Evolutionary conservation across 2,888 invertebrate species (phyloP).

Genomic region (Augochlorella aurata): DNA sequence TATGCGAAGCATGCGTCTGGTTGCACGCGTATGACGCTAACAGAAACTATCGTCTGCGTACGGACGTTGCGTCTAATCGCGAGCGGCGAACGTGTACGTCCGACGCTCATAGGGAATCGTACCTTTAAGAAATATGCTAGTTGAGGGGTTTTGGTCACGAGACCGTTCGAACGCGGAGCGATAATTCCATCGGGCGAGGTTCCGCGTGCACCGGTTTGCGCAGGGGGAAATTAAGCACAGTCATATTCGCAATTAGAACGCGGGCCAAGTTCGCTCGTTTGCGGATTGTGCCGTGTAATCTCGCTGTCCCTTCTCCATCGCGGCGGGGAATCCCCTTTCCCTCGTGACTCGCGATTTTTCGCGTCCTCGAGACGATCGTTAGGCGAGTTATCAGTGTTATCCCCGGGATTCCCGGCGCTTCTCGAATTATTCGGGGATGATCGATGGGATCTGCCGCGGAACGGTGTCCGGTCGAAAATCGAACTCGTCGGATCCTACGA

Average conservation of each 20-base stretch:
- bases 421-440: constrained; percentile 5
- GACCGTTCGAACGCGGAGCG: constrained; percentile 27
- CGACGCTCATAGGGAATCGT: no score
- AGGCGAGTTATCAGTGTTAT: constrained; percentile 56
- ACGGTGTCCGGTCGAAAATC: neutral
- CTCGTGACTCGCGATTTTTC: constrained; percentile 64
- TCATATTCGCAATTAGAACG: constrained; percentile 80
- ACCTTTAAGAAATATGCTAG: neutral
- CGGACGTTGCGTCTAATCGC: no score
- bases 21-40: no score
- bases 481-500: neutral
- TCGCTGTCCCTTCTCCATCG: constrained; percentile 57
- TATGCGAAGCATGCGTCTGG: no score
- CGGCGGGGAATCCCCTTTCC: constrained; percentile 58
- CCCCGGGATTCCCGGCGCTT: constrained; percentile 36
- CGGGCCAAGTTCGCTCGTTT: constrained; percentile 76
- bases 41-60: no score
- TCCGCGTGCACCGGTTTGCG: constrained; percentile 41
- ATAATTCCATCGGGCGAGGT: constrained; percentile 58
- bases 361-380: constrained; percentile 56
- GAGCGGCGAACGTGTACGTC: no score
- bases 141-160: constrained; percentile 2
- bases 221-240: constrained; percentile 78
- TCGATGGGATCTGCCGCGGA: neutral
- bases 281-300: constrained; percentile 79